These are phyloP conservation scores for Globodera ellingtonae DNA, from an alignment of 1,140 invertebrate species.

Conservation along the genomic window DNA sequence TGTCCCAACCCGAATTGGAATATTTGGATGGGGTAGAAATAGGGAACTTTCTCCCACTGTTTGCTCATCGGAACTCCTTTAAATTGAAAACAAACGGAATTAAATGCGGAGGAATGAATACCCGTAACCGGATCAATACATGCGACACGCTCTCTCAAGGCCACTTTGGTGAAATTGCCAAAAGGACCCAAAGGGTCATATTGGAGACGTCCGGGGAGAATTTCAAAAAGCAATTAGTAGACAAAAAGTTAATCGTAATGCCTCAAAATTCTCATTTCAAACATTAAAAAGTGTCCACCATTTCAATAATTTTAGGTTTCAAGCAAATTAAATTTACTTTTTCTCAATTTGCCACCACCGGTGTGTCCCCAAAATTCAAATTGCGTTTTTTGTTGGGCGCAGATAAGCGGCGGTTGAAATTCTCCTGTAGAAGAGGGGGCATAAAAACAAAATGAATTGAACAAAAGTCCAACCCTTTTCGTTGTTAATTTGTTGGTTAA, in stretches of 20 bases:
- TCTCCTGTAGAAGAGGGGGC: too few relatives aligned
- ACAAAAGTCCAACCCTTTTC: too few relatives aligned
- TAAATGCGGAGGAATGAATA: background rate
- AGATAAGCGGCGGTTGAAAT: too few relatives aligned
- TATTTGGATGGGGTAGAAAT: conserved; percentile 97
- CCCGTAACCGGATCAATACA: background rate
- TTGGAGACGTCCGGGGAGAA: background rate
- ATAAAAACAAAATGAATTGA: too few relatives aligned
- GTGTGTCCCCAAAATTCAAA: too few relatives aligned
- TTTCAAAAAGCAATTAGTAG: background rate
- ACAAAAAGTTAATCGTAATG: too few relatives aligned
- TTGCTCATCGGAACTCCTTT: conserved; percentile 76
- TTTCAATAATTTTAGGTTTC: too few relatives aligned
- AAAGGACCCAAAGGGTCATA: background rate
- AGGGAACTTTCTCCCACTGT: conserved; percentile 81
- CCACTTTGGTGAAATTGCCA: background rate
- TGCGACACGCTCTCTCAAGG: background rate
- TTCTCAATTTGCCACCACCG: too few relatives aligned
- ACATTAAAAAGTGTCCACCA: too few relatives aligned
- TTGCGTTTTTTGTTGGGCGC: too few relatives aligned
- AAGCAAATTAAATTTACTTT: too few relatives aligned
- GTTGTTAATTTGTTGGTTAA: too few relatives aligned
- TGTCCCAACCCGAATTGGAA: conserved; percentile 95
- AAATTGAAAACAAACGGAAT: conserved; percentile 4
- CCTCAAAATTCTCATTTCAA: background rate